Base-by-base conservation (phyloP, 2,888 invertebrate genomes). In the Caenorhabditis macrosperma region DNA sequence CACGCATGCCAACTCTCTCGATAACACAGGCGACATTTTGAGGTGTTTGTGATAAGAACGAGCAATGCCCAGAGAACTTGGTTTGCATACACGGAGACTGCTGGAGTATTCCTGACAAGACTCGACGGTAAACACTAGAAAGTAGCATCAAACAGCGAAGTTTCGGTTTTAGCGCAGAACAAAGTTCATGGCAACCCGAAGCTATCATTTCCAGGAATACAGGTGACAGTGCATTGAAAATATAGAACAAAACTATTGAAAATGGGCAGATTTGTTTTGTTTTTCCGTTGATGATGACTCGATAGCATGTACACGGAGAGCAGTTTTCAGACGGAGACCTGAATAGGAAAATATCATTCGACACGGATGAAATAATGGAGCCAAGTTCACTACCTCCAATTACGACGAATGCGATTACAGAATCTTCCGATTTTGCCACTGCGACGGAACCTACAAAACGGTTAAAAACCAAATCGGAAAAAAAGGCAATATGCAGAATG, bases 31-130 rank as follows among this genome's bases (percentile, higher is more conserved):
- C 22, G 44, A 22, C 30, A 57, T 46, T 66, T 75, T 71, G 48
- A 83, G 83, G 83, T 55, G 61, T 77, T 24, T 83, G 83, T 77
- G 83, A 83, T 66, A 68, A 64, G 48, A 67, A 68, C 44, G 78
- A 81, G 41, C 76, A 81, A 9, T 83, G 83, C 41, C 83, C 83
- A 12, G 67, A 72, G 22, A 76, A 74, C 30, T 48, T 82, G 50
- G 71, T 78, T 1, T 83, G 82, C 66, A 79, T 84, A 41, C 54
- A 78, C 38, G 84, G 84, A 9, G 84, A 84, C 61, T 84, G 84
- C 64, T 84, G 84, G 84, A 71, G 57, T 67, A 26, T 84, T 22
- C 82, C 81, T 1, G 81, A 82, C 10, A 78, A 78, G 60, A 52
- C 63, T 2, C n/a, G 54, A 30, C 54, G 35, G 67, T 66, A 69